Conservation (phyloP, 2,888 invertebrate genomes). For the Dione juno region DNA sequence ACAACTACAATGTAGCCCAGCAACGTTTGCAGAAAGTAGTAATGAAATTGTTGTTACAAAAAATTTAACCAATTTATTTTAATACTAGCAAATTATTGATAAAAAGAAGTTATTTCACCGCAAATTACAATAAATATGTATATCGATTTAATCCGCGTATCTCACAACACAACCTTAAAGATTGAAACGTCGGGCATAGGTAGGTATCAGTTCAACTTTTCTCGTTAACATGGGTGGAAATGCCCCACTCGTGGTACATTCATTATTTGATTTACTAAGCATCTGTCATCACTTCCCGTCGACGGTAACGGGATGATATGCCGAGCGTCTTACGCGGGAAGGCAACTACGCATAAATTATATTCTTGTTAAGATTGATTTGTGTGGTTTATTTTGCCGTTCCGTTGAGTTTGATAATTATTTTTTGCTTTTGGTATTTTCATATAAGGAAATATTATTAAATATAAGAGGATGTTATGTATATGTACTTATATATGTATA, state of each 20-base stretch:
- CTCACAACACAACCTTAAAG: slow-evolving; percentile 48
- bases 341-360: slow-evolving; percentile 27
- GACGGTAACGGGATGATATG: slow-evolving; percentile 40
- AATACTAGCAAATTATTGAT: too few relatives aligned
- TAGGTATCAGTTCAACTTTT: slow-evolving; percentile 75
- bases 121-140: too few relatives aligned
- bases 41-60: too few relatives aligned
- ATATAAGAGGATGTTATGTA: not conserved
- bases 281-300: slow-evolving; percentile 69
- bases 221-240: slow-evolving; percentile 73
- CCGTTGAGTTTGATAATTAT: not conserved
- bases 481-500: too few relatives aligned
- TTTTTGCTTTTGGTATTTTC: not conserved
- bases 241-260: slow-evolving; percentile 71
- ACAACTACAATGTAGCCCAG: too few relatives aligned
- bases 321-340: slow-evolving; percentile 23
- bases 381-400: not conserved
- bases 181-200: slow-evolving; percentile 66
- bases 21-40: too few relatives aligned
- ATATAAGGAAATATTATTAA: not conserved
- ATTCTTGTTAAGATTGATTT: not conserved
- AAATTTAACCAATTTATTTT: too few relatives aligned
- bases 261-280: slow-evolving; percentile 74
- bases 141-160: slow-evolving; percentile 19
- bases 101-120: too few relatives aligned